These are phyloP conservation scores for Uria lomvia DNA, from an alignment of 2,113 vertebrate species.

Conservation along the genomic window DNA sequence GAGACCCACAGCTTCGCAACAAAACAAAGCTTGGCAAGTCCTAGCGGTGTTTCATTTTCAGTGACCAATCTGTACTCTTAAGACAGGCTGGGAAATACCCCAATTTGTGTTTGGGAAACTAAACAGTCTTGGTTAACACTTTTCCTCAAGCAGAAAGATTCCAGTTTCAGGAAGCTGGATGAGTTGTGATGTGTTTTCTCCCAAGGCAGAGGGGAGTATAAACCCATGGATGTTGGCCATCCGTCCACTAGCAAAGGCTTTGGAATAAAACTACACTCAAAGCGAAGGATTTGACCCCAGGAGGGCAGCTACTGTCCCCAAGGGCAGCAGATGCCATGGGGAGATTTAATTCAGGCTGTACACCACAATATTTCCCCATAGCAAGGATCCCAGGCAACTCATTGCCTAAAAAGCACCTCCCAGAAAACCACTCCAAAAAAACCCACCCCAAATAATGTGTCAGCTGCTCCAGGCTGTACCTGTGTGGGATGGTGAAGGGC, in stretches of 20 bases:
- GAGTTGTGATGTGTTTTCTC: neutral
- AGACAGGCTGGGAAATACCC: neutral
- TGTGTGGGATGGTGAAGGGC: constrained; percentile 93
- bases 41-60: neutral
- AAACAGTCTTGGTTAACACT: neutral
- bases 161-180: neutral
- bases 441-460: fast-evolving
- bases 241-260: neutral
- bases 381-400: neutral
- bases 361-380: neutral
- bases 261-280: neutral
- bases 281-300: neutral
- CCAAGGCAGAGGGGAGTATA: neutral
- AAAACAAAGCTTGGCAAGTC: neutral
- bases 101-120: neutral
- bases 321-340: neutral
- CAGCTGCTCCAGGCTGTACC: constrained; percentile 58
- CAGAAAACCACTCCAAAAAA: neutral
- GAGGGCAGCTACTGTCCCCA: neutral
- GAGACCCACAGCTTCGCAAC: fast-evolving
- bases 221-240: neutral
- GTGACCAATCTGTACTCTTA: neutral
- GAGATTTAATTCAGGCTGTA: neutral
- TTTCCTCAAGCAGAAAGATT: neutral
- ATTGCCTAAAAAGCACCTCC: neutral